Percentiles rank a stretch among this genome's conserved stretches.
Evolutionary conservation across 1,140 invertebrate species (phyloP).

Genomic region (Pogonomyrmex barbatus): DNA sequence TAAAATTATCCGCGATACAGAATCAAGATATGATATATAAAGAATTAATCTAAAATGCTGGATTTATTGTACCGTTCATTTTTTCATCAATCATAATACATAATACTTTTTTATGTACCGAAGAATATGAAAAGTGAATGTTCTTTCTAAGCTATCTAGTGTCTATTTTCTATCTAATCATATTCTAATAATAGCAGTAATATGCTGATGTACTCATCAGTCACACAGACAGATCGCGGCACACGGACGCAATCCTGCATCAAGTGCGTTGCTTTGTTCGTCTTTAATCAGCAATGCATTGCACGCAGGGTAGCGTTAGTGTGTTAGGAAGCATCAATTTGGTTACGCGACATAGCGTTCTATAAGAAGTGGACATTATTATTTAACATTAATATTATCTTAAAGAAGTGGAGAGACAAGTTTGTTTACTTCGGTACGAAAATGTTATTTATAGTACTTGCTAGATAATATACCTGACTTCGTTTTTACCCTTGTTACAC

Average conservation of each 20-base stretch:
- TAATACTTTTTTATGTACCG: constrained; percentile 23
- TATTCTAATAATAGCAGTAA: constrained; percentile 28
- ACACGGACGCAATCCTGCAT: constrained; percentile 85
- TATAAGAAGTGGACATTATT: constrained; percentile 13
- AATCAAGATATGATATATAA: constrained; percentile 16
- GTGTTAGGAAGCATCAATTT: constrained; percentile 79
- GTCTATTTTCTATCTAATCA: constrained; percentile 2
- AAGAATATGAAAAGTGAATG: constrained; percentile 38
- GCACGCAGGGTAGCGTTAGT: constrained; percentile 85
- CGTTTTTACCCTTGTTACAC: constrained; percentile 39
- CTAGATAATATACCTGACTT: constrained; percentile 11
- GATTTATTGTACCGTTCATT: constrained; percentile 45
- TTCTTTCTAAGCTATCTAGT: constrained; percentile 2
- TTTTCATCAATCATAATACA: constrained; percentile 40
- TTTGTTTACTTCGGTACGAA: constrained; percentile 24
- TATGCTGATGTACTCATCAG: constrained; percentile 37
- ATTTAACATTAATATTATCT: constrained; percentile 39
- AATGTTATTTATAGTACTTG: constrained; percentile 48
- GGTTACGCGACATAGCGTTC: constrained; percentile 39
- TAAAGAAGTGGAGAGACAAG: constrained; percentile 39
- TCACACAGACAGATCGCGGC: constrained; percentile 68
- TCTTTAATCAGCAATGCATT: constrained; percentile 85
- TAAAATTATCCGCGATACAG: constrained; percentile 16
- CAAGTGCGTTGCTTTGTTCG: constrained; percentile 85
- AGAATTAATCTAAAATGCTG: constrained; percentile 34